Base-by-base conservation (phyloP, 2,113 vertebrate genomes). In the Phalacrocorax pelagicus region DNA sequence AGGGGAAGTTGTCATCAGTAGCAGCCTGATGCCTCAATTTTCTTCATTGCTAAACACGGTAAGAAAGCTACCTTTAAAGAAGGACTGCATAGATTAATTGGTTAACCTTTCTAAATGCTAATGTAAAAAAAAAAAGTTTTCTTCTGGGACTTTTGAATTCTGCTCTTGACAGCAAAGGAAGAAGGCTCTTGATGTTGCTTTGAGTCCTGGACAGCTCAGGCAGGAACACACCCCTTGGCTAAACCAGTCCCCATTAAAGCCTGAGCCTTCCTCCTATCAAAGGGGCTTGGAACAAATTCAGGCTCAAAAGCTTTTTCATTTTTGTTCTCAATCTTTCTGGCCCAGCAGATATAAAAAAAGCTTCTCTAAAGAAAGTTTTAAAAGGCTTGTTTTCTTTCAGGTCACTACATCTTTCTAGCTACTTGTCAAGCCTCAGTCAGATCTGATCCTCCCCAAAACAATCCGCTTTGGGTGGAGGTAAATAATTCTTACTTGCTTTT, bases 301-400 rank as follows among this genome's bases (percentile, higher is more conserved):
- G 46, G 29, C 78, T 86, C n/a, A 71, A 95, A 97, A 90, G 34
- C 19, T 54, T 72, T 92, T 90, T 85, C 46, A 40, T 85, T 93
- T 92, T 91, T 87, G 42, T 91, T 91, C 90, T 85, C 66, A 81
- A 44, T 89, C 38, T 90, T 90, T 92, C 72, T 90, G 71, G 78
- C 46, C 47, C 34, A 78, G 38, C 5, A 89, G 59, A 81, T 69
- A 72, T 62, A 11, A 72, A 63, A 92, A 90, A 86, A 47, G 17
- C 46, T 55, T 85, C 59, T 71, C 40, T 77, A 78, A 85, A 88
- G 74, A 79, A 71, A 62, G 34, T 67, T 95, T 92, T 61, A 19
- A 73, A 96, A 86, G 40, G 18, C 20, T 80, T 80, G 17, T 81
- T 96, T 96, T 92, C 58, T 86, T 88, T 81, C 58, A 88, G 46